Conservation (phyloP, 2,797 vertebrate genomes). For the Spatula clypeata region DNA sequence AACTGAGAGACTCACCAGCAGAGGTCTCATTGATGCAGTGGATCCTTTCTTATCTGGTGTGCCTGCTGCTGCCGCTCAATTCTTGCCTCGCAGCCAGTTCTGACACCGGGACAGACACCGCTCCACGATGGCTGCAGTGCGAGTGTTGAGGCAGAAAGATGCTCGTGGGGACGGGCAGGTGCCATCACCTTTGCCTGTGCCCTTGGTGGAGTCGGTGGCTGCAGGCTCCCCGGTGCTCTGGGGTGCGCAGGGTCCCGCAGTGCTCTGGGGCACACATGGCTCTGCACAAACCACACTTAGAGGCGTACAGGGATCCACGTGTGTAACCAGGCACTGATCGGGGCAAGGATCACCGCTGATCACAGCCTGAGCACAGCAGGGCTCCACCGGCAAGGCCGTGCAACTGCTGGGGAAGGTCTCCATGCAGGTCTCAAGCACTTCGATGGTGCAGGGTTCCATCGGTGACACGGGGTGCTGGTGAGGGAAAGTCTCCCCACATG, state of each 20-base stretch:
- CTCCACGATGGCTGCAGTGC: neutral
- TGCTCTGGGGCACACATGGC: rapidly evolving
- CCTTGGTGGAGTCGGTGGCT: neutral
- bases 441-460: rapidly evolving
- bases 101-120: slow-evolving; percentile 53
- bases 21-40: neutral
- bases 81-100: slow-evolving; percentile 8
- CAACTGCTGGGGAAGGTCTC: neutral
- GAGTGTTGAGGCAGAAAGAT: neutral
- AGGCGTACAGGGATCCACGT: rapidly evolving
- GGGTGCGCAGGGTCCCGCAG: neutral
- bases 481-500: neutral
- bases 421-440: neutral
- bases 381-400: neutral
- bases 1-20: neutral
- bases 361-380: neutral
- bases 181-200: rapidly evolving
- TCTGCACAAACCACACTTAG: rapidly evolving
- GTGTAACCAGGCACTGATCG: rapidly evolving
- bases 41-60: rapidly evolving
- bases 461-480: rapidly evolving
- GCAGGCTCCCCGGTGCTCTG: rapidly evolving
- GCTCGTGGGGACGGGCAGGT: rapidly evolving
- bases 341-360: rapidly evolving
- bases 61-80: rapidly evolving